Evolutionary conservation across 2,888 invertebrate species (phyloP), one percentile per base, ranked within the genome.

Genomic region (Luperina testacea): DNA sequence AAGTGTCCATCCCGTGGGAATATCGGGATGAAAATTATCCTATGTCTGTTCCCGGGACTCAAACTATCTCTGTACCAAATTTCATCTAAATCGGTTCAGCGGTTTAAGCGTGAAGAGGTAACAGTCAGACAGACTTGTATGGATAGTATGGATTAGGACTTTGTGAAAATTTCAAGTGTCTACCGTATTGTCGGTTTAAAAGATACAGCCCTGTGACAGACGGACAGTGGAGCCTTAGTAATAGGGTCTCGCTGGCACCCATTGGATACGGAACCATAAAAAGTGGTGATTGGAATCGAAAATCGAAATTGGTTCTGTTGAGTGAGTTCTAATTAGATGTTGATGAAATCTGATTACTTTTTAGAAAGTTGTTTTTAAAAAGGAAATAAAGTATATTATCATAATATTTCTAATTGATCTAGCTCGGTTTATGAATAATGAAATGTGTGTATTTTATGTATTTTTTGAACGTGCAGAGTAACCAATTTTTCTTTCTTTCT

Each of bases 321-420:
- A 57, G 27, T 1, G 71, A 65, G 38, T 72, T 80, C 15, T 59
- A 72, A 79, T 67, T 72, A 72, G 42, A 79, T 1, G 27, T 17
- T 42, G 57, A 59, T 57, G 48, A 48, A n/a, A 80, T 48, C 48
- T 80, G 27, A 59, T 72, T 48, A 38, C 24, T 59, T 48, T 57
- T 67, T 32, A 15, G 20, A n/a, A 67, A 72, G n/a, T 45, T 24
- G 13, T 38, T 80, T 61, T 79, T 45, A 8, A 17, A 64, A 64
- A 64, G n/a, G 32, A 42, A 59, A 78, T 70, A 70, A 74, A 27
- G 15, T 11, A 15, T n/a, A 27, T 27, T 27, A 24, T 71, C 20
- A 38, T 69, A 15, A 38, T 70, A 71, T 53, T 24, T 27, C 9
- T 7, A 20, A 42, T 42, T 1, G 71, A 42, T 51, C 73, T 65